Evolutionary conservation across 2,113 vertebrate genomes (phyloP), one percentile per base, ranked within the genome.

Genomic region (Lucifuga dentata): DNA sequence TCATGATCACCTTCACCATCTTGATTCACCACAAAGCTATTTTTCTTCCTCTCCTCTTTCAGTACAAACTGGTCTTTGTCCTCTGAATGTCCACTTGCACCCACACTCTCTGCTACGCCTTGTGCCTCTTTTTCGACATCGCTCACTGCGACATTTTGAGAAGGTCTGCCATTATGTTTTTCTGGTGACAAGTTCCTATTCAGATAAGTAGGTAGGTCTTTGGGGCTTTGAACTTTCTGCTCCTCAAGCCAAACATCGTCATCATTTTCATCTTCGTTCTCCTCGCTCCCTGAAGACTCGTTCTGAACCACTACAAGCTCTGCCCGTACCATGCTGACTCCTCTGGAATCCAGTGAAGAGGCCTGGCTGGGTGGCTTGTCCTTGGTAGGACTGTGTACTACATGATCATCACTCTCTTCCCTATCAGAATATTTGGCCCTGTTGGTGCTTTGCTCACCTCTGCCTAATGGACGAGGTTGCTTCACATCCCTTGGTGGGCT

Each of bases 271-370:
- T 89, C 83, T 8, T 90, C 88, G 2, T 88, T 90, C 38, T 92
- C 91, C 10, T 93, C 94, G 36, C 91, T 91, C 72, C 93, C 95
- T 0, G 93, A 96, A 24, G 93, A 94, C 77, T 95, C 94, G 44
- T 91, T 93, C 82, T 94, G 91, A 69, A 93, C 92, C 20, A 92
- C 90, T 39, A 94, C 87, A 35, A 95, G 81, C 66, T 95, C 94
- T 2, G 92, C 85, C 4, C 90, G 88, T 49, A 93, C 91, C 68
- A 90, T 76, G 17, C 92, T 88, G 11, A 62, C 62, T 1, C 84
- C 81, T 35, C 55, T 66, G 58, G 88, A 72, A 35, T 82, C 83
- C 46, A 77, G n/a, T 15, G 76, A 51, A 13, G 87, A 43, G 15
- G 65, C 61, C 60, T 84, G 83, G 41, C 57, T 53, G 11, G 69